Base-by-base conservation (phyloP, 1,140 invertebrate genomes). In the Megalonaias nervosa region DNA sequence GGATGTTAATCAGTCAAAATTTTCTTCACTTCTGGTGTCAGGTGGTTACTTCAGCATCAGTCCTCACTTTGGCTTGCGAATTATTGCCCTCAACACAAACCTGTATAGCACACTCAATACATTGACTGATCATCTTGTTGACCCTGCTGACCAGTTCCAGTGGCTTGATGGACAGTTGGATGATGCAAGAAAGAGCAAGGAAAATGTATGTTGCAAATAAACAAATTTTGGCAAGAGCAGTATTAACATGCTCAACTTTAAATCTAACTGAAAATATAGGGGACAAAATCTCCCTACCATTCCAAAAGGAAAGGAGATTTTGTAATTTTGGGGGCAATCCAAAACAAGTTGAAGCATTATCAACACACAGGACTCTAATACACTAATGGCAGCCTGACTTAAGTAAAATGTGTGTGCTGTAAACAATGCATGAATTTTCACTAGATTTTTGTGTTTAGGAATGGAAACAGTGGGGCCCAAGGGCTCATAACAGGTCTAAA, bases 21-120 rank as follows among this genome's bases (percentile, higher is more conserved):
- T 17, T 21, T 48, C 38, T 67, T 13, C 67, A 5, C 55, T 67
- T 59, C 16, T 75, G 0, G 59, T 60, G 70, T 73, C 60, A 86
- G 87, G 84, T 78, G 87, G 87, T 13, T 88, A 86, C 67, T 88
- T 86, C 75, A 81, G 70, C 38, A 62, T 61, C 23, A 23, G 60
- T 12, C 71, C 81, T 56, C 74, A 67, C 11, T 31, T 74, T 71
- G 79, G 79, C 13, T 73, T 87, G 21, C 69, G 77, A 71, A 66
- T 91, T 14, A 66, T 90, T 6, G 82, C 85, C 31, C 83, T 91
- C 56, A 91, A 91, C 81, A 91, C 89, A 5, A 90, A 90, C 73
- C 83, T 91, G 16, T 89, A 89, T 67, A 87, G 87, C 67, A 67
- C 60, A 15, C 70, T 76, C 67, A 78, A 86, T 74, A 83, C 83